Evolutionary conservation across 2,113 vertebrate species (phyloP), one percentile per base, ranked within the genome.

Genomic region (Hemicordylus capensis): DNA sequence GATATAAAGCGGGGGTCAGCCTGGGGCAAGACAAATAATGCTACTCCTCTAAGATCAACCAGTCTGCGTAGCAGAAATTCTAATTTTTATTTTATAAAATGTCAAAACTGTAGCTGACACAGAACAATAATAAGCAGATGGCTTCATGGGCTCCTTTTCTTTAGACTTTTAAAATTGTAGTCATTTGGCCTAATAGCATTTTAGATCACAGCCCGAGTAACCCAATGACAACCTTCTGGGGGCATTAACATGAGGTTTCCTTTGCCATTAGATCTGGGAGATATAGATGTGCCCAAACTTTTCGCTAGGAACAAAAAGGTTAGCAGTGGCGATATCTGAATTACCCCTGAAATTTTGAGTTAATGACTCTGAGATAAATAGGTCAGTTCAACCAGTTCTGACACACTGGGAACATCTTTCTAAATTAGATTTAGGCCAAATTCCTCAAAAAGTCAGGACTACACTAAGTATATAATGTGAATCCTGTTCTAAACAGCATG

Each of bases 401-500:
- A 61, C 76, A 77, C 34, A 14, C 42, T 46, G 1, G 44, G 48
- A 39, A 44, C 34, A 51, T 19, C 12, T 4, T 80, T 67, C n/a
- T 54, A 51, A 80, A 67, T 44, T 51, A 67, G 78, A 67, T 31
- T 31, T 79, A 44, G 28, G 42, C 26, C 31, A 20, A 78, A 48
- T 42, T 34, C 44, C 42, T 20, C 37, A 39, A 39, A 66, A 89
- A 86, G 42, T 84, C 28, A 66, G 75, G 89, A 84, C 39, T 64
- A 37, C 17, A 48, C 17, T 46, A 8, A 84, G 24, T 64, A 17
- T 39, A 20, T 28, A n/a, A 87, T 42, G 78, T 80, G 89, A 89
- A 61, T 78, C 48, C 64, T 90, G 86, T 85, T 91, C 31, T 51
- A 22, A 80, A 42, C 22, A 28, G 24, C 17, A 8, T 79, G 28